Base-by-base conservation (phyloP, 2,113 vertebrate species). In the Notarius lentiginosus region DNA sequence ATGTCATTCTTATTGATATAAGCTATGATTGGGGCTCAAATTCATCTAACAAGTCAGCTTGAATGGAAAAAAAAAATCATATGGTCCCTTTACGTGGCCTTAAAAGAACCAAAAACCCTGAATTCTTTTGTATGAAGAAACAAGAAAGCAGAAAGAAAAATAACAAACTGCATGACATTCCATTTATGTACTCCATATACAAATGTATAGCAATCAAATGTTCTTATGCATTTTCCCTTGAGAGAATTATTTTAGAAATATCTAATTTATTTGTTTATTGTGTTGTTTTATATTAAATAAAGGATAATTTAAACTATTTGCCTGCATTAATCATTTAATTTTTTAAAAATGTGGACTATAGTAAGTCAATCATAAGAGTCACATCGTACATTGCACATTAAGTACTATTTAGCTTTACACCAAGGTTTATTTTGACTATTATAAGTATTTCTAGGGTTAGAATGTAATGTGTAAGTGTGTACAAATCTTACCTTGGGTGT, bases 191-290 rank as follows among this genome's bases (percentile, higher is more conserved):
- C 65, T 87, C 81, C 81, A 85, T 72, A 84, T 88, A 81, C 65
- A 89, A 83, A 47, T 34, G 7, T 91, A 89, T 90, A 92, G 91
- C 90, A 89, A 92, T 93, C 90, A 88, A 76, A 84, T 84, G 89
- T 92, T 93, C 90, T 92, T 92, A 92, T 91, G 91, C 87, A 86
- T 93, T 90, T 80, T 81, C 20, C 92, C 89, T 93, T 87, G 66
- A 94, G 92, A 95, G 88, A 95, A 94, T 94, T 94, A 94, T 94
- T 95, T 93, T 95, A 95, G 94, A 95, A 94, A 95, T 95, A 95
- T 94, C 91, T 95, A 95, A 96, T 95, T 96, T 95, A 95, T 95
- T 95, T 95, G 94, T 95, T 95, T 94, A 93, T 94, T 94, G 92
- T 95, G 93, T 92, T 93, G 91, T 93, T 95, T 95, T 95, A 93